Evolutionary conservation across 2,113 vertebrate genomes (phyloP).

Genomic region (Sander lucioperca): DNA sequence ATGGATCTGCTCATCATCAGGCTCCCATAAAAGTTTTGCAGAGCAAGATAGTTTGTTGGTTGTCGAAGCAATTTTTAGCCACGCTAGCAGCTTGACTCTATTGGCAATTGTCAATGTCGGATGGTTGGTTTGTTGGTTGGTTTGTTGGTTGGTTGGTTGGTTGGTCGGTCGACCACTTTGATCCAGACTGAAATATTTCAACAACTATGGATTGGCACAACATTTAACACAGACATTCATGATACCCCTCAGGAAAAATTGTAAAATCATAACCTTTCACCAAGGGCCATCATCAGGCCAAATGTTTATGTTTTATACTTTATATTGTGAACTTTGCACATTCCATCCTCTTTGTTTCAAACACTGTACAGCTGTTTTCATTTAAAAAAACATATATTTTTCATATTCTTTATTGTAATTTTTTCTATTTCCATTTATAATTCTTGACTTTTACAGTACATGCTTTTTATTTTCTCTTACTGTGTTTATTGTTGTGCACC

Average conservation of each 20-base stretch:
- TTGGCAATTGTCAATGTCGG: no score
- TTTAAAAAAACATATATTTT: not conserved
- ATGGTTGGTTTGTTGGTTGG: no score
- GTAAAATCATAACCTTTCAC: not conserved
- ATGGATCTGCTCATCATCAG: constrained; percentile 12
- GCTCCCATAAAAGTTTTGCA: not conserved
- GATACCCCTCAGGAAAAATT: not conserved
- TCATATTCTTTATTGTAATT: not conserved
- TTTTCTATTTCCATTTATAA: not conserved
- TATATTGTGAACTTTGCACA: not conserved
- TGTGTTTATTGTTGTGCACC: not conserved
- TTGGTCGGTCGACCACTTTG: not conserved
- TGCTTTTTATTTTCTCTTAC: not conserved
- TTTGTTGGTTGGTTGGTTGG: no score
- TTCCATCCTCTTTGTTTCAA: not conserved
- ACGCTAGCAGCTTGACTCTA: not conserved
- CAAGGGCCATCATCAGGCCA: not conserved
- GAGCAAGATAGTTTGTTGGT: not conserved
- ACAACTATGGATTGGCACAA: not conserved
- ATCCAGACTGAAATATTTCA: not conserved
- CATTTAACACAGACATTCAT: not conserved
- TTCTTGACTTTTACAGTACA: not conserved
- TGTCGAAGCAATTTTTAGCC: constrained; percentile 3
- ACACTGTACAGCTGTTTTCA: not conserved
- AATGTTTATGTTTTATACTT: not conserved